Evolutionary conservation across 2,113 vertebrate genomes (phyloP).

Genomic region (Neomonachus schauinslandi): DNA sequence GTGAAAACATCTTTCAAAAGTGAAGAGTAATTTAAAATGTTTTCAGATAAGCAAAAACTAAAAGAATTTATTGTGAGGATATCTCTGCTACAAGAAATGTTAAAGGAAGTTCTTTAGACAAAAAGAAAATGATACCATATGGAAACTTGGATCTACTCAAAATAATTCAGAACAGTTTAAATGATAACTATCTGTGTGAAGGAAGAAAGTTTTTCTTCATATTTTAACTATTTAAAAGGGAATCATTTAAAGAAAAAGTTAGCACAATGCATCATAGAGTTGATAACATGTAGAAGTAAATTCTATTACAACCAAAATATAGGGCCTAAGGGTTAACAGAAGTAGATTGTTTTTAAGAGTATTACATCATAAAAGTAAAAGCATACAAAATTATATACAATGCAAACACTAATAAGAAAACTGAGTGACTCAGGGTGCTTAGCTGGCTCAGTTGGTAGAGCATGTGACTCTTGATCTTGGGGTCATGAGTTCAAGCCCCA

Average conservation of each 20-base stretch:
- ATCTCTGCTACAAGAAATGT: neutral
- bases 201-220: neutral
- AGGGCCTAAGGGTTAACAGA: neutral
- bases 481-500: neutral
- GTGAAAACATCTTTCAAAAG: constrained; percentile 49
- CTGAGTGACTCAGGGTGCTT: neutral
- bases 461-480: neutral
- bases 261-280: neutral
- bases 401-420: neutral
- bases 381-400: neutral
- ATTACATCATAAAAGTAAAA: neutral
- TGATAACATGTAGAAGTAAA: neutral
- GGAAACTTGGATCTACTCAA: neutral
- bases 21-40: constrained; percentile 22
- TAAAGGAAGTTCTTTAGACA: neutral
- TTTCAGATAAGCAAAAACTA: constrained; percentile 47
- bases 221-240: neutral
- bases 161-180: neutral
- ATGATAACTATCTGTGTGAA: neutral
- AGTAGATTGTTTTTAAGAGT: neutral
- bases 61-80: neutral
- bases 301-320: neutral
- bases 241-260: neutral
- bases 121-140: neutral
- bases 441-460: neutral